A percentile compares a stretch with the other conserved stretches of the same genome.
Evolutionary conservation across 2,113 vertebrate genomes (phyloP).

Genomic region (Microcebus griseorufus): DNA sequence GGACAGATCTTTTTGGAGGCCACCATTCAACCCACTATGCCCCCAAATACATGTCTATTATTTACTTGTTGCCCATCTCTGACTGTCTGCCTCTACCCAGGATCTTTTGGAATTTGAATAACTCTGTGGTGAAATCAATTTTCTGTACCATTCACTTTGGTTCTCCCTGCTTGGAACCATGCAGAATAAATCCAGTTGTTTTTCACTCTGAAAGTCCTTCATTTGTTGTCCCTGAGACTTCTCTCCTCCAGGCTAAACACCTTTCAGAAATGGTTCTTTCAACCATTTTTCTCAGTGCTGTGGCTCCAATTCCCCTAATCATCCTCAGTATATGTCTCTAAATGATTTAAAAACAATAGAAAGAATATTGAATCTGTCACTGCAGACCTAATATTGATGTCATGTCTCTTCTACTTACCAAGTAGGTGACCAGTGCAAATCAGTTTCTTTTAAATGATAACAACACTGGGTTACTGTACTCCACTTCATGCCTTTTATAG

Average conservation of each 20-base stretch:
- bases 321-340: neutral
- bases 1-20: neutral
- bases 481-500: neutral
- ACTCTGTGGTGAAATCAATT: neutral
- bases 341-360: neutral
- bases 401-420: neutral
- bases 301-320: neutral
- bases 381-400: slow-evolving; percentile 7
- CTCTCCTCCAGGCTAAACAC: neutral
- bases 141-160: neutral
- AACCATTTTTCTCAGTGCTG: neutral
- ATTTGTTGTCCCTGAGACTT: neutral
- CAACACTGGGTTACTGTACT: neutral
- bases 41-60: neutral
- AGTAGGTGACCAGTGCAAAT: neutral
- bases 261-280: neutral
- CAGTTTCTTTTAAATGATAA: neutral
- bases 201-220: neutral
- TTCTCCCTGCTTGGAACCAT: neutral
- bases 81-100: neutral
- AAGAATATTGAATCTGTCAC: neutral
- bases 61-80: neutral
- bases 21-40: neutral
- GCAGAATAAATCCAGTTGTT: neutral
- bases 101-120: neutral